Evolutionary conservation across 53 echinoderm and acorn worm species (phyloP), one percentile per base, ranked within the genome.

Genomic region (Mesocentrotus franciscanus): DNA sequence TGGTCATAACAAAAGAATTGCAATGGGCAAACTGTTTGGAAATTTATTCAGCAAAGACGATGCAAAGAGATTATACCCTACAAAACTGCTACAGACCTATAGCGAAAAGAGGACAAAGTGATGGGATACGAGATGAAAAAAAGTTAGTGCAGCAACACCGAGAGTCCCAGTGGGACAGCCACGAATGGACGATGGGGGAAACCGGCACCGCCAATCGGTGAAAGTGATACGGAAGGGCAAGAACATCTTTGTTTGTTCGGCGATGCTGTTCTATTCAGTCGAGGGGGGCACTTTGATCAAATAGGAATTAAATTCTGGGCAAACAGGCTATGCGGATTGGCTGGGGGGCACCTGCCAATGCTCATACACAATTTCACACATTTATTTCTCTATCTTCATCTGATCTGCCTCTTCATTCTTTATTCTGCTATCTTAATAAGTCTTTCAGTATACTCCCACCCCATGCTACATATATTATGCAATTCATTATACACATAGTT

Each of bases 171-270:
- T 59, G 93, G 93, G 92, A 92, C 42, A 64, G 74, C 9, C 76
- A 49, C 33, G 58, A 61, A 93, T 81, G 92, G 92, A 92, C 56
- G 74, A 30, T 61, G 59, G 83, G 92, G 66, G 93, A 79, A 93
- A 93, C 93, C 81, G 79, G 93, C 93, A 93, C 93, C 81, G 81
- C 93, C 93, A 93, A 93, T 79, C 81, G 79, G 79, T 66, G 93
- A 93, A 93, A 93, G 93, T 93, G 93, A 93, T 93, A 93, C 61
- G 93, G 81, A 81, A 81, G 79, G 59, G 60, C 93, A 93, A 93
- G 93, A 93, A 93, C 93, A 93, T 93, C 93, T 93, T 93, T 93
- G 93, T 93, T 93, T 93, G 81, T 93, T 93, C 81, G 78, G 58
- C 81, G 79, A 93, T 79, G 93, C 93, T 93, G 93, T 30, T 93